A percentile compares a stretch with the other conserved stretches of the same genome.
Evolutionary conservation across 1,140 invertebrate genomes (phyloP).

Genomic region (Adoxophyes honmai): DNA sequence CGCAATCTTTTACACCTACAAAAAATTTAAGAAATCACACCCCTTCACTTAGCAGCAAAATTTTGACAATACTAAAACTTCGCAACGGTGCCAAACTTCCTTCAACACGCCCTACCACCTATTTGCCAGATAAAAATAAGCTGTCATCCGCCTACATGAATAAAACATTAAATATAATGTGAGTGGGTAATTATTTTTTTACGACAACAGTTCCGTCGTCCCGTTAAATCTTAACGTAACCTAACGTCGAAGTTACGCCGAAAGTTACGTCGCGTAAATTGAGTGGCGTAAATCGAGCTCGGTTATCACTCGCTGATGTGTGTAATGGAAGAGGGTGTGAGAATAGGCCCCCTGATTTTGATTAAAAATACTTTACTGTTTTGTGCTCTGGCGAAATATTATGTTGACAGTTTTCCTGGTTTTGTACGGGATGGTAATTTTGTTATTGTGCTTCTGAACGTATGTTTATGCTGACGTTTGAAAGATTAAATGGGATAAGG

Average conservation of each 20-base stretch:
- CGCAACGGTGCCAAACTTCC: no score
- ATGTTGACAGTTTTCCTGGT: background rate
- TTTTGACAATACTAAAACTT: no score
- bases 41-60: no score
- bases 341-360: background rate
- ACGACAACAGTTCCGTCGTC: background rate
- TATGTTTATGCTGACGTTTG: background rate
- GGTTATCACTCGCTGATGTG: background rate
- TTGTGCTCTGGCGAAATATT: background rate
- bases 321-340: background rate
- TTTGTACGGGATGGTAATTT: background rate
- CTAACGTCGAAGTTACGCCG: background rate
- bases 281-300: background rate
- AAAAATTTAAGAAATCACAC: no score
- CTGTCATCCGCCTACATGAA: background rate
- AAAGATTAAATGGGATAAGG: no score
- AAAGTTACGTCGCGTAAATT: background rate
- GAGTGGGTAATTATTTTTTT: slow-evolving; percentile 11
- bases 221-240: background rate
- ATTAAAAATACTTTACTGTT: background rate
- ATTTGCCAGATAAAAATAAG: no score
- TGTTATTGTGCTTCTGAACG: background rate
- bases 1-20: no score
- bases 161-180: slow-evolving; percentile 1
- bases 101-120: no score